phyloP scores from a whole-genome alignment of 2,113 vertebrate genomes.

The Pandion haliaetus region DNA sequence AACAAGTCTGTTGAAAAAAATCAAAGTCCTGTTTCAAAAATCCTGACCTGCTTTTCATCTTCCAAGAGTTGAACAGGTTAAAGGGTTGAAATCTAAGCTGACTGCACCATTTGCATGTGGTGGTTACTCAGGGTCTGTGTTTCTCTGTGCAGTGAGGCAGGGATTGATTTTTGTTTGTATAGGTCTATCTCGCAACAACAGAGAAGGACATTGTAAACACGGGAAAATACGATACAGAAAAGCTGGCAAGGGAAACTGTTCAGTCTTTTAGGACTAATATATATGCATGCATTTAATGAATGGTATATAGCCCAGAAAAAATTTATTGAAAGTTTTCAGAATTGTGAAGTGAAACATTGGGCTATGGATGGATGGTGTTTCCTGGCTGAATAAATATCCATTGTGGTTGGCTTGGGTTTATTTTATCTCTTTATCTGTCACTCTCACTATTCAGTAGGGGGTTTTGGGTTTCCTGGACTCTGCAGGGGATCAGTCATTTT shows the following conservation, averaged over 20 bases:
- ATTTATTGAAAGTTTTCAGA: neutral
- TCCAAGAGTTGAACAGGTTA: neutral
- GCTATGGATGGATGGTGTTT: neutral
- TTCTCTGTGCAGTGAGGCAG: neutral
- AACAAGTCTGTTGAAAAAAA: neutral
- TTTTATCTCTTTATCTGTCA: constrained; percentile 1
- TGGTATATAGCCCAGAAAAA: neutral
- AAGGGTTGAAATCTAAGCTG: neutral
- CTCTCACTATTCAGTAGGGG: neutral
- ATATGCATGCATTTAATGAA: neutral
- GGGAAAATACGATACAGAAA: neutral
- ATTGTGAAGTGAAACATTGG: neutral
- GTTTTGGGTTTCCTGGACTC: neutral
- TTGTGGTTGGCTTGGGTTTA: neutral
- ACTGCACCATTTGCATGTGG: fast-evolving
- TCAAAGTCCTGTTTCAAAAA: neutral
- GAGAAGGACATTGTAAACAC: neutral
- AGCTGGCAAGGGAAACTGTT: neutral
- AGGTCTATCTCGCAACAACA: neutral
- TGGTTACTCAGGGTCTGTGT: neutral
- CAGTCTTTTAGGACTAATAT: neutral
- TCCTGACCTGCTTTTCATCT: neutral
- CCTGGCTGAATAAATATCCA: neutral
- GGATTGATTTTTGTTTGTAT: constrained; percentile 13
- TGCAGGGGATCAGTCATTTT: neutral